Base-by-base conservation (phyloP, 2,888 invertebrate species). In the Apomyelois bistriatella region DNA sequence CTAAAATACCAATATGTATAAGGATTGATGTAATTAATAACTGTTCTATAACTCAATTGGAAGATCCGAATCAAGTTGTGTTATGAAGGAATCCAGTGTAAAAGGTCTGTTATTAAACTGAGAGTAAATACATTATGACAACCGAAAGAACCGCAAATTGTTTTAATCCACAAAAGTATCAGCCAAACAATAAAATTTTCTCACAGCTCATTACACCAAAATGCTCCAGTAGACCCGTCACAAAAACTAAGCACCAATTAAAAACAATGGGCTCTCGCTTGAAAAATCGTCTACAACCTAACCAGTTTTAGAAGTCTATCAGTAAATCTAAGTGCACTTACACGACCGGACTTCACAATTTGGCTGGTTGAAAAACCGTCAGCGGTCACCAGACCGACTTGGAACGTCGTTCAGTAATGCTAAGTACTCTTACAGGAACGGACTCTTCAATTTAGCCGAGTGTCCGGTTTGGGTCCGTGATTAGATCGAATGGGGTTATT, bases 211-310 rank as follows among this genome's bases (percentile, higher is more conserved):
- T 78, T 77, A 74, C 66, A 58, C 66, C 62, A 60, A 64, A 70
- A 74, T 66, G 64, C 62, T 53, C 49, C 54, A 53, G 49, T 54
- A 54, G 56, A 53, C 53, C 52, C 54, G 58, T 68, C 69, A 62
- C 70, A 67, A 72, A 71, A 78, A 75, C 74, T 72, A 76, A 80
- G 79, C 71, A 71, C 73, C 79, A 80, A 83, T 82, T 83, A 80
- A 82, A 80, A 79, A 79, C 76, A 77, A 78, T 76, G 75, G 73
- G 53, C 54, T 53, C 53, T 36, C 57, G 52, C 61, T 61, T 59
- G 64, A 72, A 77, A 80, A 79, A 76, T 65, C 59, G 66, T 65
- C 60, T 61, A 59, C 64, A 9, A 68, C 54, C 65, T 70, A 54
- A 53, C 58, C 54, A 55, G 60, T 66, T 74, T 61, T 66, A 74